These are phyloP conservation scores for Hippocampus mohnikei DNA, from an alignment of 2,113 vertebrate species.

Conservation along the genomic window DNA sequence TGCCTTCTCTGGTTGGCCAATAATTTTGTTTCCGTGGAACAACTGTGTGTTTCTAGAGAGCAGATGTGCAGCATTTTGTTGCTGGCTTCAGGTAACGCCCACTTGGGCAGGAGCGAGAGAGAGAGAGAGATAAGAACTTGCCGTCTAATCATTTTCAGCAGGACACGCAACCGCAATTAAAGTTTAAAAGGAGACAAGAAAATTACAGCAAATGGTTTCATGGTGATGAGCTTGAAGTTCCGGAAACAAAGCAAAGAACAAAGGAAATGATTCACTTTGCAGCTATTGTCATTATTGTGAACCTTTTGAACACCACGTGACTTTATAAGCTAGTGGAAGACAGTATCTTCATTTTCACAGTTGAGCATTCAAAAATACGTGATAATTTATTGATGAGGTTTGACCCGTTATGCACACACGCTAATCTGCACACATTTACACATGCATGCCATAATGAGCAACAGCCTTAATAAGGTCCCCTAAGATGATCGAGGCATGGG, in stretches of 20 bases:
- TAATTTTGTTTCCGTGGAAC: conserved; percentile 5
- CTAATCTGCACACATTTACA: no score
- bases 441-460: no score
- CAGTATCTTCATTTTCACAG: no score
- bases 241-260: conserved; percentile 5
- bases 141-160: background rate
- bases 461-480: no score
- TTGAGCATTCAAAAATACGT: no score
- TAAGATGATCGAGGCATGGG: no score
- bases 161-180: background rate
- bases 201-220: conserved; percentile 7
- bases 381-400: no score
- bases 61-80: background rate
- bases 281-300: conserved; percentile 3
- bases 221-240: background rate
- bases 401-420: no score
- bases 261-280: conserved; percentile 11
- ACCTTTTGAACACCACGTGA: no score
- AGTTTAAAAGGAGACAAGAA: conserved; percentile 3
- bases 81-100: conserved; percentile 1
- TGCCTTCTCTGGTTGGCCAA: conserved; percentile 3
- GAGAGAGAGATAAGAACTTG: background rate
- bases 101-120: background rate
- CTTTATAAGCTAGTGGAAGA: no score
- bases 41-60: conserved; percentile 6